phyloP scores from a whole-genome alignment of 2,888 invertebrate genomes.

The Conchocele bisecta region DNA sequence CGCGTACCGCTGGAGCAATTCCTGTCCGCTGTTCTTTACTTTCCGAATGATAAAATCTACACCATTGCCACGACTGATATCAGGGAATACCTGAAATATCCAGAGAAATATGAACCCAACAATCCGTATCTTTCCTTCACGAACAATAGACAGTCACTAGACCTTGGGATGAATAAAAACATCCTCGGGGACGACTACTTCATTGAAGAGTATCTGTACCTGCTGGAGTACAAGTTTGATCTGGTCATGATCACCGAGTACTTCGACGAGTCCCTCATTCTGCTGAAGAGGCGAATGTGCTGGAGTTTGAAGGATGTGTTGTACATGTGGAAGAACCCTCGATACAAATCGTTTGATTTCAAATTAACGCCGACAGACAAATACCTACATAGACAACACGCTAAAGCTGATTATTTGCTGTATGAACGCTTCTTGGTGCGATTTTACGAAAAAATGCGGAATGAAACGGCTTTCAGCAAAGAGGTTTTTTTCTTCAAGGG shows the following conservation, averaged over 20 bases:
- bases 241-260: constrained; percentile 77
- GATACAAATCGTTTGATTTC: constrained; percentile 39
- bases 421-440: constrained; percentile 70
- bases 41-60: constrained; percentile 37
- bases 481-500: constrained; percentile 55
- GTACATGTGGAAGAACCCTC: constrained; percentile 66
- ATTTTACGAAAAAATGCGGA: constrained; percentile 58
- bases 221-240: constrained; percentile 67
- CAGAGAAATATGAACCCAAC: constrained; percentile 59
- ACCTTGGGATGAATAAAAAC: constrained; percentile 64
- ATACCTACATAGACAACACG: constrained; percentile 59
- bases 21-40: constrained; percentile 63
- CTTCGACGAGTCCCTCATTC: constrained; percentile 78
- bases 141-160: constrained; percentile 71
- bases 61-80: constrained; percentile 38
- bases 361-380: constrained; percentile 49
- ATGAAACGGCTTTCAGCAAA: constrained; percentile 37
- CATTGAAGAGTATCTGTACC: constrained; percentile 56
- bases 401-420: constrained; percentile 68
- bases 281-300: constrained; percentile 74
- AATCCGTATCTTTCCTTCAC: constrained; percentile 59
- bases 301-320: constrained; percentile 76
- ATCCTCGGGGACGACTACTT: constrained; percentile 27
- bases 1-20: constrained; percentile 63
- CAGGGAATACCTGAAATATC: constrained; percentile 58